Evolutionary conservation across 2,113 vertebrate genomes (phyloP).

Genomic region (Pungitius pungitius): DNA sequence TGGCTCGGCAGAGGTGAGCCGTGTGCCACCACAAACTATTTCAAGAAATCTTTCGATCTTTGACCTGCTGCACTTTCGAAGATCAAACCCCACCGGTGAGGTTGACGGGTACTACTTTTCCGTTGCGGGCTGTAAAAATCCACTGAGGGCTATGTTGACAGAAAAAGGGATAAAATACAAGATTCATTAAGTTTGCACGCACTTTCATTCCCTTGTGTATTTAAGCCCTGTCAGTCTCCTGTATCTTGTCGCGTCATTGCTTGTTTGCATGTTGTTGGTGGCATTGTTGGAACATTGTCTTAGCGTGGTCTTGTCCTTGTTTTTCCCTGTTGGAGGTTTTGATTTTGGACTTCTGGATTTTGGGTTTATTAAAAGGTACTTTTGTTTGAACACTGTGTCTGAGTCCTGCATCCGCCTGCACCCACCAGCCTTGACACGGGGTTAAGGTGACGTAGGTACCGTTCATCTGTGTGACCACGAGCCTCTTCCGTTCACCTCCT

Average conservation of each 20-base stretch:
- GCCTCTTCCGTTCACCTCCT: not conserved
- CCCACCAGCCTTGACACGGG: too few species aligned
- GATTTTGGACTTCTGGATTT: too few species aligned
- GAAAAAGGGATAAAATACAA: not conserved
- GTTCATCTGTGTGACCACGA: slow-evolving; percentile 18
- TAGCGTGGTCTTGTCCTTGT: too few species aligned
- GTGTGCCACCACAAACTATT: not conserved
- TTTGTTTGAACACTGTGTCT: too few species aligned
- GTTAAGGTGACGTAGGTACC: not conserved
- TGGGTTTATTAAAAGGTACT: too few species aligned
- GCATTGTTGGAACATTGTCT: too few species aligned
- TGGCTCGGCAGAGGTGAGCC: not conserved
- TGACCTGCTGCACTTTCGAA: slow-evolving; percentile 16
- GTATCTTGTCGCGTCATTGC: too few species aligned
- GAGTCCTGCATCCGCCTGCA: too few species aligned
- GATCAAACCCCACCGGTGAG: not conserved
- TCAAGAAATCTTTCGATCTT: not conserved
- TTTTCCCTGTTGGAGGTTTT: too few species aligned
- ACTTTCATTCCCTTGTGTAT: too few species aligned
- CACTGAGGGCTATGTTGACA: not conserved
- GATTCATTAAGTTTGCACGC: not conserved
- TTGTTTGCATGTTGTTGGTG: too few species aligned
- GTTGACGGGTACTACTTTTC: not conserved
- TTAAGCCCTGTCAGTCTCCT: not conserved
- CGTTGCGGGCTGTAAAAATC: not conserved